Evolutionary conservation across 2,113 vertebrate genomes (phyloP).

Genomic region (Taurulus bubalis): DNA sequence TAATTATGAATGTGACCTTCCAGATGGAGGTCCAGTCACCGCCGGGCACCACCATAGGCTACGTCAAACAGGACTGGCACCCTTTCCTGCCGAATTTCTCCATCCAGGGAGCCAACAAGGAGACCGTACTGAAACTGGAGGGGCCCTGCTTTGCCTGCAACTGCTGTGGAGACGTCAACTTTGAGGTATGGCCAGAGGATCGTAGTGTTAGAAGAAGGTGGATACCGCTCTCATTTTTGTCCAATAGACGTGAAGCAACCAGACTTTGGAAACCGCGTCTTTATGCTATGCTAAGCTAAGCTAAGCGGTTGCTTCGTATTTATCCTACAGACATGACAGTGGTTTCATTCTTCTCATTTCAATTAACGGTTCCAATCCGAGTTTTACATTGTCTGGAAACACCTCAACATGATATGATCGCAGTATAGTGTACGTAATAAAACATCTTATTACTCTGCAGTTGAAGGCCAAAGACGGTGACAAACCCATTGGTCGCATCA

Average conservation of each 20-base stretch:
- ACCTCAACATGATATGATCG: neutral
- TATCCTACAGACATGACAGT: neutral
- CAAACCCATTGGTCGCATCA: slow-evolving; percentile 86
- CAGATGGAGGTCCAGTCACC: slow-evolving; percentile 93
- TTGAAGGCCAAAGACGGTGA: slow-evolving; percentile 83
- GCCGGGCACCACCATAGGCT: slow-evolving; percentile 89
- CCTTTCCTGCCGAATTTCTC: slow-evolving; percentile 88
- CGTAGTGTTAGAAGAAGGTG: neutral
- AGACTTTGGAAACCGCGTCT: neutral
- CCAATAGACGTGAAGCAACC: neutral
- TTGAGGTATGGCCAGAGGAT: slow-evolving; percentile 82
- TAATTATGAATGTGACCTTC: neutral
- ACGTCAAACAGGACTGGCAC: slow-evolving; percentile 90
- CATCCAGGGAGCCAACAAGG: slow-evolving; percentile 86
- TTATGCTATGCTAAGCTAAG: slow-evolving; percentile 1
- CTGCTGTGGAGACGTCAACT: slow-evolving; percentile 91
- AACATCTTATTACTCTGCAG: slow-evolving; percentile 63
- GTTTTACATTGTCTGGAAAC: neutral
- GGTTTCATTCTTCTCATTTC: neutral
- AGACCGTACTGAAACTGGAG: slow-evolving; percentile 85
- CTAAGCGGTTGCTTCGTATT: neutral
- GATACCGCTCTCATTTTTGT: neutral
- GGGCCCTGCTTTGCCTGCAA: slow-evolving; percentile 91
- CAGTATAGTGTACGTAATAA: neutral
- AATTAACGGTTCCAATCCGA: neutral